Base-by-base conservation (phyloP, 2,888 invertebrate genomes). In the Idaea biselata region DNA sequence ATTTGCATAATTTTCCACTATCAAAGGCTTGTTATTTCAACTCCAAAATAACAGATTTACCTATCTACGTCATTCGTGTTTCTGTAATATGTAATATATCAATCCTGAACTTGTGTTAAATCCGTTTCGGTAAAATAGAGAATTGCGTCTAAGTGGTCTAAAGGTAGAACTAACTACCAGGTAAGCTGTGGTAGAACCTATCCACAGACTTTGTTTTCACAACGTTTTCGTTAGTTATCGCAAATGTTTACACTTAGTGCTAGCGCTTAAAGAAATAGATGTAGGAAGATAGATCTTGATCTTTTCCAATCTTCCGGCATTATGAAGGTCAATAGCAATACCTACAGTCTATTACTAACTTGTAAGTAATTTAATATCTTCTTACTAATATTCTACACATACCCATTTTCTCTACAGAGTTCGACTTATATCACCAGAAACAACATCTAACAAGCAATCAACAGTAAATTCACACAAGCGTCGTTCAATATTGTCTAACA, bases 31-130 rank as follows among this genome's bases (percentile, higher is more conserved):
- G 68, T 60, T 65, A 67, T 63, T 63, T 59, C 63, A 68, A 73
- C 64, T 59, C 70, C 70, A 69, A 80, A 83, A 82, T 82, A 83
- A 75, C 72, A 65, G 65, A 62, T 72, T 73, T 25, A 25, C 25
- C 25, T 25, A 25, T 5, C 25, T 81, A 76, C 85, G 85, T 86
- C 84, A 86, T 75, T 74, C 71, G 78, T 78, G 76, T 77, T 78
- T 65, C 68, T 71, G 63, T 67, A 71, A 71, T 55, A 62, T 71
- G 63, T 67, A 71, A 71, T 55, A 62, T 59, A 67, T 65, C 65
- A 60, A 63, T 61, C 33, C 63, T 56, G 44, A 44, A 44, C 62
- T 44, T 62, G 60, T 63, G 67, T 71, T 68, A 69, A 69, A 69
- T 68, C 66, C 14, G 14, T 6, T 7, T 14, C 14, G 14, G 44